These are phyloP conservation scores for Eupeodes luniger DNA, from an alignment of 2,888 invertebrate species.

Conservation along the genomic window DNA sequence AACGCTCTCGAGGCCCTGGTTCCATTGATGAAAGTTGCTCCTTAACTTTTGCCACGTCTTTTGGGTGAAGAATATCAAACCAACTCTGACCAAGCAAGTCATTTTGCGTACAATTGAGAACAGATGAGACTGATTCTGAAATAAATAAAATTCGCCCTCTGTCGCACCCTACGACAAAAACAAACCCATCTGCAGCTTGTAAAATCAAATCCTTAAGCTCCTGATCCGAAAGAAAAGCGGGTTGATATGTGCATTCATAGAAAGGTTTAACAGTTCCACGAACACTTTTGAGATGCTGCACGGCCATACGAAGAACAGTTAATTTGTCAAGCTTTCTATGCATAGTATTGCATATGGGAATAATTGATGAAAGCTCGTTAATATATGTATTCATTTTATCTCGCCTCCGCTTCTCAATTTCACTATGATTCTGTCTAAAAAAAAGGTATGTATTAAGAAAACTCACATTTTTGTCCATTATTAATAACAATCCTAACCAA, in stretches of 20 bases:
- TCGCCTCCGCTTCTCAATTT: slow-evolving; percentile 96
- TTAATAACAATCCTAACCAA: no score
- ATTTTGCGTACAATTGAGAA: slow-evolving; percentile 92
- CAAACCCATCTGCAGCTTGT: slow-evolving; percentile 94
- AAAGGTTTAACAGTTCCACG: slow-evolving; percentile 89
- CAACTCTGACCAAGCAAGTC: slow-evolving; percentile 96
- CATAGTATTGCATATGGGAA: slow-evolving; percentile 97
- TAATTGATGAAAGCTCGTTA: slow-evolving; percentile 93
- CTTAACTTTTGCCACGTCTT: slow-evolving; percentile 97
- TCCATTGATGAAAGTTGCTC: slow-evolving; percentile 96
- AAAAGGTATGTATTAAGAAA: slow-evolving; percentile 74
- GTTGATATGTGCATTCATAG: slow-evolving; percentile 91
- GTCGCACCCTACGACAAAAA: slow-evolving; percentile 97
- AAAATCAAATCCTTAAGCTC: slow-evolving; percentile 94
- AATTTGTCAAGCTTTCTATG: slow-evolving; percentile 96
- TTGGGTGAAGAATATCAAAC: slow-evolving; percentile 97
- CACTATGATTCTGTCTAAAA: slow-evolving; percentile 97
- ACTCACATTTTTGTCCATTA: no score
- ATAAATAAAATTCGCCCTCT: slow-evolving; percentile 95
- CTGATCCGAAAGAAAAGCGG: slow-evolving; percentile 92
- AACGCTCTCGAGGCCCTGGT: slow-evolving; percentile 92
- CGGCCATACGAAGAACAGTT: slow-evolving; percentile 95
- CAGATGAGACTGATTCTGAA: slow-evolving; percentile 93
- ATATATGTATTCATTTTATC: slow-evolving; percentile 99
- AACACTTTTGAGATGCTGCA: slow-evolving; percentile 94